Conservation (phyloP, 2,888 invertebrate genomes). For the Thereva unica region DNA sequence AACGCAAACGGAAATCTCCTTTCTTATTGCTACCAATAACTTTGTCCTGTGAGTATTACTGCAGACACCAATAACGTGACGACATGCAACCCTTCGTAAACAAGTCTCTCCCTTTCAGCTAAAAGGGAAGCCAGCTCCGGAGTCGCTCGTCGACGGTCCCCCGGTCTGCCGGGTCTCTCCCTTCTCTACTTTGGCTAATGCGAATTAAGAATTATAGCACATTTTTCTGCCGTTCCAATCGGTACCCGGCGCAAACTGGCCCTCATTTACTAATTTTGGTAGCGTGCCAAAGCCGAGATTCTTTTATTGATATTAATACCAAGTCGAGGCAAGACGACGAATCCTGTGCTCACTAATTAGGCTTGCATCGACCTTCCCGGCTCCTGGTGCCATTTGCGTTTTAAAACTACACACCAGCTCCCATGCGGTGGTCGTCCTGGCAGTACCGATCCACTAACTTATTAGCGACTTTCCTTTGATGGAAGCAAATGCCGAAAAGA, state of each 20-base stretch:
- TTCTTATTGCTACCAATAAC: conserved; percentile 40
- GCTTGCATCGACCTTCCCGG: conserved; percentile 27
- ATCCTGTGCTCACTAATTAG: conserved; percentile 26
- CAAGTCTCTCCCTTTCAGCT: conserved; percentile 3
- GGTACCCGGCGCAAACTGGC: conserved; percentile 42
- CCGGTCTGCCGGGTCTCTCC: neutral
- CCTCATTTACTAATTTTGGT: conserved; percentile 43
- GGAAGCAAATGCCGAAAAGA: too few species aligned
- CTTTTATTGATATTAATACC: conserved; percentile 42
- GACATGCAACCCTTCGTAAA: conserved; percentile 54
- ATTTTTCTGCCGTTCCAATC: conserved; percentile 43
- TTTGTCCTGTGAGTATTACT: conserved; percentile 40
- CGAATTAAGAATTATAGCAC: conserved; percentile 44
- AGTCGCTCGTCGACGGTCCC: conserved; percentile 9
- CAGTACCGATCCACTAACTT: too few species aligned
- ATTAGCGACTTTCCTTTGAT: too few species aligned
- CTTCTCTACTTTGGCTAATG: conserved; percentile 55
- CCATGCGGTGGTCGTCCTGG: neutral
- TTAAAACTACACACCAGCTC: conserved; percentile 2
- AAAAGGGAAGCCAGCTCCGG: neutral
- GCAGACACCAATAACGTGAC: conserved; percentile 54
- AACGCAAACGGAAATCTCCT: conserved; percentile 38
- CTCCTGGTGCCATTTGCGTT: conserved; percentile 9
- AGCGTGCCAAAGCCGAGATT: conserved; percentile 42
- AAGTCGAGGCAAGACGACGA: conserved; percentile 34